Evolutionary conservation across 2,797 vertebrate genomes (phyloP), one percentile per base, ranked within the genome.

Genomic region (Phataginus tetradactyla): DNA sequence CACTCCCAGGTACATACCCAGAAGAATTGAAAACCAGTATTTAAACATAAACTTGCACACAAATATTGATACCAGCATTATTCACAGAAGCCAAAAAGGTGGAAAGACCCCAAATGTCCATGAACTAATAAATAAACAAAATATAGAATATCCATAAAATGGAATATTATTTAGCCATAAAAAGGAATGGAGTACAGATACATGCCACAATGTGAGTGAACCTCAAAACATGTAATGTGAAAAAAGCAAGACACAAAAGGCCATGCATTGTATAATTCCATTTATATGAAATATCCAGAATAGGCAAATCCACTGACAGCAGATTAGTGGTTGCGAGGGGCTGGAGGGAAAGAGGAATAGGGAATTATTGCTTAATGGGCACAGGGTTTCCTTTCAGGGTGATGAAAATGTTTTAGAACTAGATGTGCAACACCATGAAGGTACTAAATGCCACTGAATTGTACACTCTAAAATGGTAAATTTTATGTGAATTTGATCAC

Each of bases 361-460:
- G 23, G 21, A 93, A 23, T 23, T 4, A 88, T 25, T 75, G 27
- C n/a, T 89, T 86, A 96, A 39, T 92, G 75, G 37, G 23, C 61
- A 88, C 27, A 42, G 72, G 42, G 11, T 63, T 91, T 93, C 53
- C 45, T 69, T 71, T 91, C 55, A 25, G 37, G 7, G 32, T 68
- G 29, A 92, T 92, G 29, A 97, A 86, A 94, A 90, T 51, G 63
- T 81, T 91, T 90, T 94, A 77, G 17, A 94, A 87, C 59, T 92
- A 94, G 45, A 87, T 37, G 4, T 39, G 53, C 59, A 85, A 96
- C 57, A 89, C 39, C 49, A 20, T 78, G 71, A 96, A 69, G 55
- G 42, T 95, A 77, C 34, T 72, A 88, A 88, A 91, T 88, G 78
- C 14, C 27, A 85, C 34, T 87, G 34, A 86, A 81, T 8, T 83